These are phyloP conservation scores for Meles meles DNA, from an alignment of 2,113 vertebrate species.

Conservation along the genomic window DNA sequence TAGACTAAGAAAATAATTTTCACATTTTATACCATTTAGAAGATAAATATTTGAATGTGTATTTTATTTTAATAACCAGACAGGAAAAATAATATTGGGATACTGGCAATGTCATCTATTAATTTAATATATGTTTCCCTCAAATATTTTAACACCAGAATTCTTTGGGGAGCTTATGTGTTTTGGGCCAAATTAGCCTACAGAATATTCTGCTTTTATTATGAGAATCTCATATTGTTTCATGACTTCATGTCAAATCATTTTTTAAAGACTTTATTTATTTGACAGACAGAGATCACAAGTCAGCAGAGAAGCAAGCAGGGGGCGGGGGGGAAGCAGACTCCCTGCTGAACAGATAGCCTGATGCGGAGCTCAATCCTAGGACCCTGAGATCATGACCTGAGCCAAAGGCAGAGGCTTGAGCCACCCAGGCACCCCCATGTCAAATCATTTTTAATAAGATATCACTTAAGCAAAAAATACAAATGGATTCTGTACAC, in stretches of 20 bases:
- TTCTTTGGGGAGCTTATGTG: slow-evolving; percentile 18
- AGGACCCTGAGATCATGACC: too few species aligned
- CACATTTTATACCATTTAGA: neutral
- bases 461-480: neutral
- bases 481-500: neutral
- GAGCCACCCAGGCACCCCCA: neutral
- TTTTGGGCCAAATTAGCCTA: slow-evolving; percentile 24
- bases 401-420: too few species aligned
- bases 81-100: slow-evolving; percentile 36
- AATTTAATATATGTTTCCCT: slow-evolving; percentile 9
- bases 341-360: too few species aligned
- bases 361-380: too few species aligned
- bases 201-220: slow-evolving; percentile 33
- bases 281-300: too few species aligned
- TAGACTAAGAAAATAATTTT: neutral
- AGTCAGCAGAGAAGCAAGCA: too few species aligned
- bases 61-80: slow-evolving; percentile 47
- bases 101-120: slow-evolving; percentile 27
- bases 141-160: slow-evolving; percentile 30
- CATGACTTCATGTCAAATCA: slow-evolving; percentile 2
- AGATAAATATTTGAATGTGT: slow-evolving; percentile 27
- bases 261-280: neutral
- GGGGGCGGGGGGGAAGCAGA: too few species aligned
- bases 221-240: neutral
- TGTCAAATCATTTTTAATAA: slow-evolving; percentile 39